phyloP scores from a whole-genome alignment of 2,797 vertebrate species.

The Acanthurus lineatus region DNA sequence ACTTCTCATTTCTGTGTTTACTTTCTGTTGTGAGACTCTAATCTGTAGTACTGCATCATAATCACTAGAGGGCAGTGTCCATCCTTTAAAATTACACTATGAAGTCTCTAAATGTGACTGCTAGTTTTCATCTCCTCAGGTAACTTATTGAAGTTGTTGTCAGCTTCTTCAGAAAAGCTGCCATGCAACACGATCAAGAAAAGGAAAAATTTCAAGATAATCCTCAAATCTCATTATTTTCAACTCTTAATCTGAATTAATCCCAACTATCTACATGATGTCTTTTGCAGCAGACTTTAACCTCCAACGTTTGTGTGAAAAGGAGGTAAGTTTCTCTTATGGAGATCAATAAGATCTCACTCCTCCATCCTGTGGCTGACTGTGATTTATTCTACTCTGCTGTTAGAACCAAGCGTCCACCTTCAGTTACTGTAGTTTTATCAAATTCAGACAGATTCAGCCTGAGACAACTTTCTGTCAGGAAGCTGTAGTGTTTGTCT shows the following conservation, averaged over 20 bases:
- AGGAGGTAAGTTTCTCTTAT: not conserved
- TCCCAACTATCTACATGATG: not conserved
- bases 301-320: not conserved
- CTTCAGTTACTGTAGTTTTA: not conserved
- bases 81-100: conserved; percentile 5
- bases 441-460: not conserved
- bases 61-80: conserved; percentile 75
- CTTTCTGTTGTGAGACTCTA: not conserved
- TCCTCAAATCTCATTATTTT: not conserved
- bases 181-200: not conserved
- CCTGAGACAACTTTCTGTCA: not conserved
- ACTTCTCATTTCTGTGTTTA: not conserved
- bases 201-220: no score
- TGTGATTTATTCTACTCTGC: conserved; percentile 3
- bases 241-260: not conserved
- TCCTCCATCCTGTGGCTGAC: not conserved
- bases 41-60: not conserved
- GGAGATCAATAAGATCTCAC: no score
- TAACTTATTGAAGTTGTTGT: not conserved
- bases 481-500: not conserved
- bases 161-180: conserved; percentile 3
- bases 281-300: not conserved
- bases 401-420: not conserved
- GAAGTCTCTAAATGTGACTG: not conserved
- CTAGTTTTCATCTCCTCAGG: conserved; percentile 10